Conservation (phyloP, 2,888 invertebrate species). For the Hyalella azteca region DNA sequence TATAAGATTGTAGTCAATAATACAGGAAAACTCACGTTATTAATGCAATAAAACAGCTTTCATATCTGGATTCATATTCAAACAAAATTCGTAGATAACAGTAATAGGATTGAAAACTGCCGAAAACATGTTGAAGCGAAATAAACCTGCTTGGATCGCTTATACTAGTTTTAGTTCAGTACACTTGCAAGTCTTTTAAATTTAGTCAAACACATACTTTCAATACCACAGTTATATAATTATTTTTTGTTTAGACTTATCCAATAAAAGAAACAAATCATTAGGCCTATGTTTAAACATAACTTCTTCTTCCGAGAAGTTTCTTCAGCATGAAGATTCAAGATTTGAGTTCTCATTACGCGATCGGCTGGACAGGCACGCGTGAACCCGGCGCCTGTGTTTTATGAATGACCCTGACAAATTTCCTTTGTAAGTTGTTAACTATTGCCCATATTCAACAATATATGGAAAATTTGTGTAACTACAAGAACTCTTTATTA, state of each 20-base stretch:
- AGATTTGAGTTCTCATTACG: not conserved
- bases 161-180: no score
- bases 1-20: no score
- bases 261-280: not conserved
- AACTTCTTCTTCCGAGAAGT: not conserved
- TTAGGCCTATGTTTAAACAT: not conserved
- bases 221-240: not conserved
- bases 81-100: no score
- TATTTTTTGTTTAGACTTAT: not conserved
- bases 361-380: not conserved
- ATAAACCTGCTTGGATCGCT: no score
- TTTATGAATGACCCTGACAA: constrained; percentile 22
- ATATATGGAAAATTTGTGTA: no score
- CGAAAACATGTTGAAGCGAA: no score
- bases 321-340: not conserved
- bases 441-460: no score
- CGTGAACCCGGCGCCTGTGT: constrained; percentile 25
- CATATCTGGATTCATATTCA: no score
- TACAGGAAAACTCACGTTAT: no score
- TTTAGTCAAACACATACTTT: not conserved
- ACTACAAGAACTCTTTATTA: no score
- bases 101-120: no score
- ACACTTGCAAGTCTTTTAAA: not conserved
- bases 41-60: no score
- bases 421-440: constrained; percentile 16